Evolutionary conservation across 2,797 vertebrate species (phyloP).

Genomic region (Anguilla megastoma): DNA sequence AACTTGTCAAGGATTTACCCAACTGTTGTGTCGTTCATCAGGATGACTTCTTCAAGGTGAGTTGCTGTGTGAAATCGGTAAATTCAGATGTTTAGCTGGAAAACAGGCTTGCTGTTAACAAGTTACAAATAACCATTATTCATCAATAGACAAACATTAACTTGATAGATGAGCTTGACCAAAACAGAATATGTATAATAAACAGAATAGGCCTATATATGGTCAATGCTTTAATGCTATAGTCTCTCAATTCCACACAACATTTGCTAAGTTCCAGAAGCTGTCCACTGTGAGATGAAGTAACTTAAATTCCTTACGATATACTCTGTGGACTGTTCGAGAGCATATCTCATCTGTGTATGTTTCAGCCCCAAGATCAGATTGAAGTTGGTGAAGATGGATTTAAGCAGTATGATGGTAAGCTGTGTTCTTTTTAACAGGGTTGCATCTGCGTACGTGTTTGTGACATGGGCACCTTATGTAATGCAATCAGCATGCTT

Average conservation of each 20-base stretch:
- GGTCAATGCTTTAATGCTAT: neutral
- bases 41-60: slow-evolving; percentile 93
- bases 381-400: slow-evolving; percentile 91
- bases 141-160: neutral
- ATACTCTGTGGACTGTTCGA: slow-evolving; percentile 66
- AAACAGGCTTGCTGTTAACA: neutral
- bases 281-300: slow-evolving; percentile 20
- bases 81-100: neutral
- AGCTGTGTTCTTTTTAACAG: slow-evolving; percentile 69
- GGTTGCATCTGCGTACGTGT: slow-evolving; percentile 45
- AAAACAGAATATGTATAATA: neutral
- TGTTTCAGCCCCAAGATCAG: slow-evolving; percentile 93
- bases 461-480: slow-evolving; percentile 43
- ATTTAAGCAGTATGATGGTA: slow-evolving; percentile 97
- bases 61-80: slow-evolving; percentile 28
- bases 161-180: neutral
- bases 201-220: neutral
- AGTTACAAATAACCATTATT: neutral
- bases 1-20: slow-evolving; percentile 76
- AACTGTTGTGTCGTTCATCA: slow-evolving; percentile 91
- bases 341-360: slow-evolving; percentile 74
- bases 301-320: slow-evolving; percentile 45
- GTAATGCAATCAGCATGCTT: slow-evolving; percentile 59
- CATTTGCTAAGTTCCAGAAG: neutral
- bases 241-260: slow-evolving; percentile 10